These are phyloP conservation scores for Phodopus roborovskii DNA, from an alignment of 2,113 vertebrate species.

Conservation along the genomic window DNA sequence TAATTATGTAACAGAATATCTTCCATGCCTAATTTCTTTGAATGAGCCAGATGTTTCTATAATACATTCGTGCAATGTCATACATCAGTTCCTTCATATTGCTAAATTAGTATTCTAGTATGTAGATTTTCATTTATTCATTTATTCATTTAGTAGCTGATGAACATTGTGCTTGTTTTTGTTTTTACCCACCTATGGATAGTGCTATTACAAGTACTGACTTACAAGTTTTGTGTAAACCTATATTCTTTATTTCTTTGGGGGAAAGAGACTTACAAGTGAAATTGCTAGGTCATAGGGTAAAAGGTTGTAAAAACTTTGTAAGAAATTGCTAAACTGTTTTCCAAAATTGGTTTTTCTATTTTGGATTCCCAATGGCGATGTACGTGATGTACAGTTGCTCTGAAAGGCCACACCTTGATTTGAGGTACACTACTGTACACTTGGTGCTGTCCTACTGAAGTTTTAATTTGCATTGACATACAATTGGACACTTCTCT, in stretches of 20 bases:
- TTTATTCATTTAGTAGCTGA: constrained; percentile 1
- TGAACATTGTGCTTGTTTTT: background rate
- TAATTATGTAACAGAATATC: background rate
- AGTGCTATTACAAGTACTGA: background rate
- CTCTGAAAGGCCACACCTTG: background rate
- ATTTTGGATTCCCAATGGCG: background rate
- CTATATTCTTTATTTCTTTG: background rate
- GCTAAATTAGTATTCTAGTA: background rate
- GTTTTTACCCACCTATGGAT: constrained; percentile 8
- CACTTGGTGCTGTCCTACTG: background rate
- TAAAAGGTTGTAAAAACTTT: background rate
- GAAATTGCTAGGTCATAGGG: background rate
- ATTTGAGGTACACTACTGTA: background rate
- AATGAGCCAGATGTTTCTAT: background rate
- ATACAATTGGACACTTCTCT: background rate
- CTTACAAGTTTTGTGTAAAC: background rate
- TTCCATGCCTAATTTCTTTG: background rate
- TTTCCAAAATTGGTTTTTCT: too few relatives aligned
- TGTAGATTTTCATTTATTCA: background rate
- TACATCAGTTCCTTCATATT: background rate
- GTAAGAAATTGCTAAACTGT: background rate
- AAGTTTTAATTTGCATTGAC: background rate
- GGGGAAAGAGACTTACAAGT: background rate
- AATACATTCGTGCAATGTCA: background rate
- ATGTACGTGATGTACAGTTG: background rate